These are phyloP conservation scores for Phalanger gymnotis DNA, from an alignment of 2,797 vertebrate genomes.

Conservation along the genomic window DNA sequence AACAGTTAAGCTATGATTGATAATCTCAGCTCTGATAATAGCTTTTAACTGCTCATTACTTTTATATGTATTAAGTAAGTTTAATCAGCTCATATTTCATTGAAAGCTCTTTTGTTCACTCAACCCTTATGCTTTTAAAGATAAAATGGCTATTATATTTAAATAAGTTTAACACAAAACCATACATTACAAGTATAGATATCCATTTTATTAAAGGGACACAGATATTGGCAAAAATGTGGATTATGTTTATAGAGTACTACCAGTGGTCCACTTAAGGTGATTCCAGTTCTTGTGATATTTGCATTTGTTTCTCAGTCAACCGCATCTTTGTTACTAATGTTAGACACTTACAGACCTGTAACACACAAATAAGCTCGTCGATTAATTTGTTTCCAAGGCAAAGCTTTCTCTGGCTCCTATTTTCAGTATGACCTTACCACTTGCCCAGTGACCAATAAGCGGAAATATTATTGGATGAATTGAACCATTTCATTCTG, in stretches of 20 bases:
- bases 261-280: not conserved
- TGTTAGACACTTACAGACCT: not conserved
- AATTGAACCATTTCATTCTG: not conserved
- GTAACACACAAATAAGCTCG: not conserved
- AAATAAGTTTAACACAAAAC: slow-evolving; percentile 58
- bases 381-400: not conserved
- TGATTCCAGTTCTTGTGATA: not conserved
- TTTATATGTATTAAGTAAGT: slow-evolving; percentile 56
- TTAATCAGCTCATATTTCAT: slow-evolving; percentile 29
- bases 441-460: not conserved
- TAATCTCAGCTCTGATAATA: slow-evolving; percentile 34
- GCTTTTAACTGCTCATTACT: slow-evolving; percentile 27
- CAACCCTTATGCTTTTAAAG: slow-evolving; percentile 51
- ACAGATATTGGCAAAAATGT: not conserved
- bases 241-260: not conserved
- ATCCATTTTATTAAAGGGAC: slow-evolving; percentile 4
- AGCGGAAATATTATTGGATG: not conserved
- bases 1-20: slow-evolving; percentile 61
- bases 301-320: not conserved
- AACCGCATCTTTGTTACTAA: not conserved
- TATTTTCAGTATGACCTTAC: not conserved
- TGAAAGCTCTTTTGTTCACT: slow-evolving; percentile 51
- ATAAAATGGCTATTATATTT: slow-evolving; percentile 40
- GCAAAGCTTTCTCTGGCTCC: not conserved
- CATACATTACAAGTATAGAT: slow-evolving; percentile 24